Conservation (phyloP, 2,797 vertebrate species). For the Trachurus trachurus region DNA sequence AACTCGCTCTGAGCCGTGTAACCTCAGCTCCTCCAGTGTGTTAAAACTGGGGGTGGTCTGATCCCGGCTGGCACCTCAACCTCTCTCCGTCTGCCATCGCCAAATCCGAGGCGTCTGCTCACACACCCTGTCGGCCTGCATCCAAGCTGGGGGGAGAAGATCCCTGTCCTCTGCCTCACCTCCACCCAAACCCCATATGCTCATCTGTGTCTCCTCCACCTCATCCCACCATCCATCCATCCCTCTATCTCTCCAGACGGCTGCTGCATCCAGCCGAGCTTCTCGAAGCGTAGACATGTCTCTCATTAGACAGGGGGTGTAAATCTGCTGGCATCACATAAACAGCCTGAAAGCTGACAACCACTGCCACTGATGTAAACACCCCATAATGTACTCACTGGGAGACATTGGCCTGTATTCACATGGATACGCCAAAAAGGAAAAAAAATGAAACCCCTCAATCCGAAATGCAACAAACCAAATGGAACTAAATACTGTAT, state of each 20-base stretch:
- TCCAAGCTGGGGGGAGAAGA: constrained; percentile 31
- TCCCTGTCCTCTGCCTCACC: constrained; percentile 24
- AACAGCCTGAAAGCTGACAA: constrained; percentile 64
- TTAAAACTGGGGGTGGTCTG: constrained; percentile 23
- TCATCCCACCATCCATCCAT: constrained; percentile 28
- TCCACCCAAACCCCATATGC: not conserved
- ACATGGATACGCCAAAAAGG: constrained; percentile 31
- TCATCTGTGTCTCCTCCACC: constrained; percentile 39
- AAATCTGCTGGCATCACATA: constrained; percentile 74
- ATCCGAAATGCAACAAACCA: constrained; percentile 13
- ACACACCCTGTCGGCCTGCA: constrained; percentile 40
- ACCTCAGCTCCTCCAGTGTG: constrained; percentile 5
- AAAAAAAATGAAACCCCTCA: constrained; percentile 54
- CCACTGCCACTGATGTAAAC: constrained; percentile 68
- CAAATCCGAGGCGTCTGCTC: constrained; percentile 34
- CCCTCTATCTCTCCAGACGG: constrained; percentile 51
- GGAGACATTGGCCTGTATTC: constrained; percentile 51
- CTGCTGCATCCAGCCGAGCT: constrained; percentile 60
- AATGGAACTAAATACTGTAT: constrained; percentile 26
- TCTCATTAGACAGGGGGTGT: constrained; percentile 77
- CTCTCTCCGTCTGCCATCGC: constrained; percentile 14
- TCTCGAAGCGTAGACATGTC: constrained; percentile 77
- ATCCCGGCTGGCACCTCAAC: constrained; percentile 25
- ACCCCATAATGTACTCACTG: constrained; percentile 61
- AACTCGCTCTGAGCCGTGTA: not conserved